Base-by-base conservation (phyloP, 1,140 invertebrate species). In the Bradysia coprophila region DNA sequence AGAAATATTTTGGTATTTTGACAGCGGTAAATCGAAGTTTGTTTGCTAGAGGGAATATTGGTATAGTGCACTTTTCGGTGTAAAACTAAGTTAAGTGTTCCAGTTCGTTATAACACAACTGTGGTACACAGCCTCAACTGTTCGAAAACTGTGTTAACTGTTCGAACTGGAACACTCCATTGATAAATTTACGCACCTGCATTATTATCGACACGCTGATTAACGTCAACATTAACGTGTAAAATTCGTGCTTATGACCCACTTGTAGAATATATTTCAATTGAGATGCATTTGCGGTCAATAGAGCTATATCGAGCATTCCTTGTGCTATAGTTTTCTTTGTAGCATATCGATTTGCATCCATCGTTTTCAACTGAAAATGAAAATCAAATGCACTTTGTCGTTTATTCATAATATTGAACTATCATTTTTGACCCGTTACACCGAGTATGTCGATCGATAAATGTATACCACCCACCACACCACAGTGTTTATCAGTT, bases 251-350 rank as follows among this genome's bases (percentile, higher is more conserved):
- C 50, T 77, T 74, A 15, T 77, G 69, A 19, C 82, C 82, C 4
- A 84, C 76, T 69, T 83, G 79, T 0, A 91, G 68, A 13, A 90
- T 76, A 50, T 88, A 88, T 59, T 89, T 89, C 8, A 92, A 62
- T 52, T 91, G 86, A 0, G 81, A 85, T n/a, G 85, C 85, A 56
- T 90, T 84, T 2, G 80, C 79, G 1, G 81, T 82, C 22, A 85
- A 63, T 33, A 85, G 57, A 0, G 82, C 81, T 43, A 87, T 81
- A 52, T 83, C 79, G 47, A 83, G 63, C 70, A 83, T 76, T 11
- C 81, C 80, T 59, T 87, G 84, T 0, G 83, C 82, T 32, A 88
- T 81, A 0, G 84, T 88, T 61, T 89, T 88, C 57, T 86, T 88
- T 2, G 83, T 87, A 1, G 84, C 81, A 71, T 87, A 87, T 45